Conservation (phyloP, 2,113 vertebrate genomes). For the Galbula dea region DNA sequence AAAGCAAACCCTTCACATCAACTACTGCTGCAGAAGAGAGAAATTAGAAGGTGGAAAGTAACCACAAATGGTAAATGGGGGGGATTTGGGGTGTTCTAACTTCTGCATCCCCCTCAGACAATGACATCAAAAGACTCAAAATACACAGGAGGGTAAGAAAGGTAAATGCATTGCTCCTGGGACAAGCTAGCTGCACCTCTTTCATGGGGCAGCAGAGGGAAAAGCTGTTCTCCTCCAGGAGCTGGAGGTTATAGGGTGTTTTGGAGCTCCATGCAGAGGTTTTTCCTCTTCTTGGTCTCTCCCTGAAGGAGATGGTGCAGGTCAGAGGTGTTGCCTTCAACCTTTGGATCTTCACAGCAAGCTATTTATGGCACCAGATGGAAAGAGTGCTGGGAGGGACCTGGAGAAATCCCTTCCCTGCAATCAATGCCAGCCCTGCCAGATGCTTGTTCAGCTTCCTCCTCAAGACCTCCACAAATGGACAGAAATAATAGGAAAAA, state of each 20-base stretch:
- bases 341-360: no score
- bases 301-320: not conserved
- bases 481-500: no score
- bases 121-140: not conserved
- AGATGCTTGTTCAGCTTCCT: not conserved
- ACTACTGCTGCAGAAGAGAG: not conserved
- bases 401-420: not conserved
- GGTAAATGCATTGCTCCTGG: no score
- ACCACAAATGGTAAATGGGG: not conserved
- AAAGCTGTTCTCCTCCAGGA: not conserved
- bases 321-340: not conserved
- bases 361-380: accelerated
- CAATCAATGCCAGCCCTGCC: not conserved
- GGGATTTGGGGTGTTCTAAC: not conserved
- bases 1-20: not conserved
- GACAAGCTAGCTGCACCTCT: not conserved
- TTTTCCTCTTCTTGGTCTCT: not conserved
- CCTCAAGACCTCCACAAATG: not conserved
- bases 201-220: not conserved
- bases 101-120: not conserved
- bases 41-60: not conserved
- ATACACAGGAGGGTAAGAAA: not conserved
- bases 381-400: not conserved
- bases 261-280: not conserved
- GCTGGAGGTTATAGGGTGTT: not conserved